Conservation (phyloP, 2,113 vertebrate species). For the Leptobrachium ailaonicum region DNA sequence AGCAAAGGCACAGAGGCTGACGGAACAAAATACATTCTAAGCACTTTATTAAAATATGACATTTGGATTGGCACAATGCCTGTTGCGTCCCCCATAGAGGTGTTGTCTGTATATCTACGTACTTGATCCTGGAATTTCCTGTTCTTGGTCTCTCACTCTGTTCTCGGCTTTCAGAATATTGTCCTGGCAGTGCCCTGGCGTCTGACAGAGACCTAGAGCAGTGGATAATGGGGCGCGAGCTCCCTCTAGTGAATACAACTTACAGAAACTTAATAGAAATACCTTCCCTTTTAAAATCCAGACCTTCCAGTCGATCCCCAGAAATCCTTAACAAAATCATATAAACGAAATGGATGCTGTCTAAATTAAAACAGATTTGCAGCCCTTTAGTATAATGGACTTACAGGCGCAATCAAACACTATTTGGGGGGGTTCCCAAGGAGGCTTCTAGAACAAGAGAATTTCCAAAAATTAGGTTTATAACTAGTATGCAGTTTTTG, state of each 20-base stretch:
- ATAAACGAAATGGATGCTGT: too few species aligned
- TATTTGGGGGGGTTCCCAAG: too few species aligned
- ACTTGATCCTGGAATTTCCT: constrained; percentile 46
- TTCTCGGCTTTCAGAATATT: constrained; percentile 42
- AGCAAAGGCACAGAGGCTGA: background rate
- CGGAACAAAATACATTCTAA: background rate
- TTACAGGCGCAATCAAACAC: too few species aligned
- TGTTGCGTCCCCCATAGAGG: constrained; percentile 35
- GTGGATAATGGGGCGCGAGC: background rate
- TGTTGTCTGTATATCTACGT: constrained; percentile 41
- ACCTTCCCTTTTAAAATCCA: too few species aligned
- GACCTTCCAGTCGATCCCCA: too few species aligned
- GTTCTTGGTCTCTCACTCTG: constrained; percentile 36
- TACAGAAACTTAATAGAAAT: too few species aligned
- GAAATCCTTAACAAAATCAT: too few species aligned
- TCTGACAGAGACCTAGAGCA: background rate
- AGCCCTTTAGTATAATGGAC: too few species aligned
- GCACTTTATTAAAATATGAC: constrained; percentile 30
- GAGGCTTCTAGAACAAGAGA: too few species aligned
- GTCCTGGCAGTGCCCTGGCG: constrained; percentile 39
- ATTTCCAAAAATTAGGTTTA: too few species aligned
- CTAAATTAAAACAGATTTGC: too few species aligned
- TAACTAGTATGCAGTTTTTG: too few species aligned
- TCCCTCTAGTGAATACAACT: constrained; percentile 26
- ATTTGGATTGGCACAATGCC: constrained; percentile 33